Conservation (phyloP, 2,888 invertebrate genomes). For the Oasisia sp. region DNA sequence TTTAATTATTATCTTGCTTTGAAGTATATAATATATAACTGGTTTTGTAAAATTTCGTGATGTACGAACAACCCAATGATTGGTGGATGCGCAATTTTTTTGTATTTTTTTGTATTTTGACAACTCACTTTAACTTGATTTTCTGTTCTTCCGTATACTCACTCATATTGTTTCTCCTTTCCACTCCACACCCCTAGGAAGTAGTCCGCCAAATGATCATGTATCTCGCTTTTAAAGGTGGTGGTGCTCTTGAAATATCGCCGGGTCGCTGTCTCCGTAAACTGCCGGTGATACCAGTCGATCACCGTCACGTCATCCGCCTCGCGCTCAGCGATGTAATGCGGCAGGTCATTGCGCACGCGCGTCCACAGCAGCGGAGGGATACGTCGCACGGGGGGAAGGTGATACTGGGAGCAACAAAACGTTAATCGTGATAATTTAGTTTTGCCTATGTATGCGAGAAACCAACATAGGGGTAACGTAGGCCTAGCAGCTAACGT, state of each 20-base stretch:
- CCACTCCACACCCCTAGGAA: conserved; percentile 94
- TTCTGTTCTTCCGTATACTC: conserved; percentile 97
- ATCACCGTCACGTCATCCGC: conserved; percentile 97
- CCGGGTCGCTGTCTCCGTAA: conserved; percentile 83
- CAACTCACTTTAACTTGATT: conserved; percentile 72
- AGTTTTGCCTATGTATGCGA: not conserved
- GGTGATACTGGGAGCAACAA: conserved; percentile 82
- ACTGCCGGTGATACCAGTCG: conserved; percentile 98
- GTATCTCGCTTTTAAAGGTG: conserved; percentile 95
- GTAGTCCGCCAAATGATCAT: conserved; percentile 97
- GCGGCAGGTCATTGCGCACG: conserved; percentile 94
- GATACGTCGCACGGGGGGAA: conserved; percentile 94
- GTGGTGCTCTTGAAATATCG: conserved; percentile 97
- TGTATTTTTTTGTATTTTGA: not conserved
- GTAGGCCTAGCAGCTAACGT: not conserved
- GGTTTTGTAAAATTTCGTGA: not conserved
- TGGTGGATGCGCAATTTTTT: not conserved
- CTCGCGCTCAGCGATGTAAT: conserved; percentile 92
- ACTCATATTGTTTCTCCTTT: conserved; percentile 84
- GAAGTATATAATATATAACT: too few relatives aligned
- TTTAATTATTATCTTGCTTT: too few relatives aligned
- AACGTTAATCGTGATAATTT: conserved; percentile 71
- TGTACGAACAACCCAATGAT: not conserved
- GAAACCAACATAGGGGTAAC: not conserved
- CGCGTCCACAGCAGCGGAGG: conserved; percentile 97